phyloP scores from a whole-genome alignment of 2,113 vertebrate species.

The Chaetops frenatus region DNA sequence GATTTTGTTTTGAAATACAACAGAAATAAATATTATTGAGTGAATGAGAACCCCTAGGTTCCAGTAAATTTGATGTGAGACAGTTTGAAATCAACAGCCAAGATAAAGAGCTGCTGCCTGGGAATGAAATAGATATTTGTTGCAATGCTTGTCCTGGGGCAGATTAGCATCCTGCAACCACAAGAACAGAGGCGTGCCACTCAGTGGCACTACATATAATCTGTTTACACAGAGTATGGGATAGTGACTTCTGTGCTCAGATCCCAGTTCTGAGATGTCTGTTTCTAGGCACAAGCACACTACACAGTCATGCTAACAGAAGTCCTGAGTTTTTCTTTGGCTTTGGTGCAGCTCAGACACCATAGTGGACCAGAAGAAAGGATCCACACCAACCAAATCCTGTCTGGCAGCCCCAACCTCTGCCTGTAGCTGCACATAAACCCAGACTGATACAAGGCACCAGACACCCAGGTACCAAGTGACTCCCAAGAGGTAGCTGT shows the following conservation, averaged over 20 bases:
- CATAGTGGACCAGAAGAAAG: fast-evolving
- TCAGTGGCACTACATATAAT: neutral
- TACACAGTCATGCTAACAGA: neutral
- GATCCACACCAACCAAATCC: neutral
- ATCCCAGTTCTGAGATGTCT: neutral
- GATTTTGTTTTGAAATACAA: slow-evolving; percentile 32
- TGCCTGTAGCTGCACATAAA: fast-evolving
- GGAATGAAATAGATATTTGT: neutral
- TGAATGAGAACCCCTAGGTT: neutral
- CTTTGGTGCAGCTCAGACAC: neutral
- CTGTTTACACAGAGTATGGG: neutral
- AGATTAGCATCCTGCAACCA: neutral
- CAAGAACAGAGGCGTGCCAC: neutral
- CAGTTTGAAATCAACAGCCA: neutral
- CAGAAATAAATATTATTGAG: slow-evolving; percentile 20
- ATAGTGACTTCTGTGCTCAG: neutral
- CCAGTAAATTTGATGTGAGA: neutral
- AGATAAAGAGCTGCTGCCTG: neutral
- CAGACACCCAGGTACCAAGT: fast-evolving
- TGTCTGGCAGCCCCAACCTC: neutral
- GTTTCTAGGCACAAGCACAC: neutral
- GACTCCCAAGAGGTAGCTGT: neutral
- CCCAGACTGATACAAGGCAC: neutral
- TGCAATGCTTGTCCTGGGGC: neutral
- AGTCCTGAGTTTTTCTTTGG: fast-evolving